A percentile compares a stretch with the other conserved stretches of the same genome.
phyloP scores from a whole-genome alignment of 2,888 invertebrate genomes.

The Sinopyrophorus schimmeli region DNA sequence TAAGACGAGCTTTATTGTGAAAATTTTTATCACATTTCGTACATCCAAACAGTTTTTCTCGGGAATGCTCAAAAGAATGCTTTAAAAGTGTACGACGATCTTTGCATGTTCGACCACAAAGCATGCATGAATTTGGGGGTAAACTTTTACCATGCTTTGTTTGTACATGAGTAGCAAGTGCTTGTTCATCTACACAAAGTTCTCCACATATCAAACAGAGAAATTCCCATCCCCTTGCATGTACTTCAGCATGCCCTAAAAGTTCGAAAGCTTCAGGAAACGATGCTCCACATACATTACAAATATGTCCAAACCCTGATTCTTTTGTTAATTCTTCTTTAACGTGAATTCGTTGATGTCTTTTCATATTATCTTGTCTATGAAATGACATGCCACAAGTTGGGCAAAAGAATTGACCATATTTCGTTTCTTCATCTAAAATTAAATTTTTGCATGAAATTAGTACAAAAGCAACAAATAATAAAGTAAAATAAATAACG shows the following conservation, averaged over 20 bases:
- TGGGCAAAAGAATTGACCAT: slow-evolving; percentile 67
- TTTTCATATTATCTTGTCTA: slow-evolving; percentile 71
- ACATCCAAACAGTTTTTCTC: slow-evolving; percentile 64
- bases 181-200: slow-evolving; percentile 64
- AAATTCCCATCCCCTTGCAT: slow-evolving; percentile 65
- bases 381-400: slow-evolving; percentile 81
- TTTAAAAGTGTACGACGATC: slow-evolving; percentile 68
- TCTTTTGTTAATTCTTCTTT: slow-evolving; percentile 47
- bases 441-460: neutral
- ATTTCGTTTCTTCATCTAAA: slow-evolving; percentile 58
- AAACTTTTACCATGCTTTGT: slow-evolving; percentile 63
- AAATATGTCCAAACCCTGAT: slow-evolving; percentile 61
- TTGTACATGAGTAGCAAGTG: slow-evolving; percentile 66
- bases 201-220: slow-evolving; percentile 69
- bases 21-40: slow-evolving; percentile 72
- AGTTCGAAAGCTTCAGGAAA: slow-evolving; percentile 77
- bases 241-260: slow-evolving; percentile 77
- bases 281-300: slow-evolving; percentile 78
- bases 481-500: too few relatives aligned
- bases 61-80: slow-evolving; percentile 71
- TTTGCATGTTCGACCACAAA: slow-evolving; percentile 71
- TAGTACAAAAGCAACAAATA: neutral
- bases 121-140: slow-evolving; percentile 66
- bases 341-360: slow-evolving; percentile 61
- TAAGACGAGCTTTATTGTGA: slow-evolving; percentile 67